These are phyloP conservation scores for Saccostrea echinata DNA, from an alignment of 1,140 invertebrate species.

Conservation along the genomic window DNA sequence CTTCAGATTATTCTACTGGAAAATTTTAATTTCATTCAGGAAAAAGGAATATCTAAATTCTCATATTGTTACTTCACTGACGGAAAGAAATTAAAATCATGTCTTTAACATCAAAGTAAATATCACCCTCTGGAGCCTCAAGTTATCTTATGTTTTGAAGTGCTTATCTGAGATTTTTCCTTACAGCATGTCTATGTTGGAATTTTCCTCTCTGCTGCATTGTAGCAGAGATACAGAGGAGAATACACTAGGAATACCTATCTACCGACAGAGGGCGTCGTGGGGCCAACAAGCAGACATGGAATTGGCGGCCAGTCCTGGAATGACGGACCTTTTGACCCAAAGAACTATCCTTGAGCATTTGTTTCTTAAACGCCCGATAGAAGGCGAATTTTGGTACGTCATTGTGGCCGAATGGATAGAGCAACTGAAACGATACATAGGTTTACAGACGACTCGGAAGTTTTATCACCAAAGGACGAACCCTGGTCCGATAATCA, in stretches of 20 bases:
- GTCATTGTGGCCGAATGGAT: slow-evolving; percentile 76
- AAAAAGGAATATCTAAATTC: too few species aligned
- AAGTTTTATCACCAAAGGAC: slow-evolving; percentile 73
- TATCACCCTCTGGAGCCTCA: background rate
- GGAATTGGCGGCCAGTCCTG: slow-evolving; percentile 49
- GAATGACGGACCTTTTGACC: slow-evolving; percentile 70
- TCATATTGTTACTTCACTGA: background rate
- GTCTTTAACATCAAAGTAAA: background rate
- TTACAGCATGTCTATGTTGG: slow-evolving; percentile 14
- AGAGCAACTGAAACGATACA: slow-evolving; percentile 75
- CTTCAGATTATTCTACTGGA: too few species aligned
- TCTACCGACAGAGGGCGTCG: slow-evolving; percentile 47
- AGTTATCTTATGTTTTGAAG: slow-evolving; percentile 33
- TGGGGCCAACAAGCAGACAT: slow-evolving; percentile 40
- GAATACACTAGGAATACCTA: slow-evolving; percentile 33
- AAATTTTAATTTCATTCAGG: background rate
- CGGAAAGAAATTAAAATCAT: background rate
- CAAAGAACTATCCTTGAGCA: slow-evolving; percentile 73
- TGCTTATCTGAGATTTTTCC: slow-evolving; percentile 10
- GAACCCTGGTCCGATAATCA: slow-evolving; percentile 73
- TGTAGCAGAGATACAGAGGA: slow-evolving; percentile 36
- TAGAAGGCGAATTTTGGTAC: slow-evolving; percentile 77
- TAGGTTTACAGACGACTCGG: slow-evolving; percentile 70
- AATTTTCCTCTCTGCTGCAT: background rate
- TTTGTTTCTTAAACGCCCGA: slow-evolving; percentile 69